Base-by-base conservation (phyloP, 2,888 invertebrate species). In the Dryobota labecula region DNA sequence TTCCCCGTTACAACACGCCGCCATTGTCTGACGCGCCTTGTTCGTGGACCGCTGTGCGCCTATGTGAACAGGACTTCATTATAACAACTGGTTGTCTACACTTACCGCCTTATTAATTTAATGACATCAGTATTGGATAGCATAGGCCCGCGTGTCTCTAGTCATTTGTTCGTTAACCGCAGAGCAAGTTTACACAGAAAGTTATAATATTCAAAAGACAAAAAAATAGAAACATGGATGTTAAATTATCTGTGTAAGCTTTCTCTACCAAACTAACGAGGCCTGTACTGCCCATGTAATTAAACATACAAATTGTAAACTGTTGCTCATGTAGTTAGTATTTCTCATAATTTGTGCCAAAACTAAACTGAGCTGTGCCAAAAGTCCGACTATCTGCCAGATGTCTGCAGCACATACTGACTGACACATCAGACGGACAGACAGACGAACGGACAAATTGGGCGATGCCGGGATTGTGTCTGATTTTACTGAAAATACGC, bases 331-430 rank as follows among this genome's bases (percentile, higher is more conserved):
- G 33, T 51, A 7, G n/a, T 51, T 33, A 27, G 38, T 33, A 24
- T 54, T 38, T n/a, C 36, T 58, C 36, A 57, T 43, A 27, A 65
- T 54, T 54, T 54, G 57, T 62, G 62, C 38, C n/a, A 66, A 76
- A 66, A 61, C 56, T 64, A 38, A 36, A 69, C 3, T 20, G n/a
- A 70, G 30, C 49, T 47, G 71, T 82, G 78, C 63, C 72, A 60
- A 47, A 58, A 62, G 38, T 38, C 36, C 45, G 38, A 38, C 54
- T 36, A 71, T 82, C 82, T 63, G 53, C 72, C 62, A 78, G 70
- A 82, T 51, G 66, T 70, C 51, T 63, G 33, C 58, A 51, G 41
- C 30, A 49, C n/a, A 9, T 51, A 43, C 54, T 36, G 41, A 47
- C 58, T n/a, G 60, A 60, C 54, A 41, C 49, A 36, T n/a, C 49